A percentile compares a stretch with the other conserved stretches of the same genome.
Evolutionary conservation across 2,888 invertebrate species (phyloP).

Genomic region (Clunio marinus): DNA sequence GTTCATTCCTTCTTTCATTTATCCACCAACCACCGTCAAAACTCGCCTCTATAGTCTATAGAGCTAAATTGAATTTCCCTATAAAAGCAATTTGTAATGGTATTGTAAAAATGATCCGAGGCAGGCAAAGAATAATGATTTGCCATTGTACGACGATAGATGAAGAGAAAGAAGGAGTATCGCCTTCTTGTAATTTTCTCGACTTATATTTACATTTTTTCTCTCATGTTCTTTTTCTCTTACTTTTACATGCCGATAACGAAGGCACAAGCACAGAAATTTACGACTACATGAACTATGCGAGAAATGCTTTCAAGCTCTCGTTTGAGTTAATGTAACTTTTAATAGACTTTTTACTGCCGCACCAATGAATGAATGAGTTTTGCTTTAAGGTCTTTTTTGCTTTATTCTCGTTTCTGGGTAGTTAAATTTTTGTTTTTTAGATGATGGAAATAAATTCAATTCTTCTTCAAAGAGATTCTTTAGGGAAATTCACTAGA

Average conservation of each 20-base stretch:
- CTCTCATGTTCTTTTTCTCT: background rate
- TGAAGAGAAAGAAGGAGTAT: background rate
- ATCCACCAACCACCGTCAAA: background rate
- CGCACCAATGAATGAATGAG: background rate
- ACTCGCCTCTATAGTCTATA: background rate
- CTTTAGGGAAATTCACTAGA: background rate
- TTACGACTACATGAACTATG: background rate
- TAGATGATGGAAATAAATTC: slow-evolving; percentile 2
- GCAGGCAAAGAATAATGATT: background rate
- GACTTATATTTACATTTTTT: background rate
- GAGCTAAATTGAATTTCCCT: slow-evolving; percentile 11
- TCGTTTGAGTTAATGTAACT: background rate
- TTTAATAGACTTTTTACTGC: background rate
- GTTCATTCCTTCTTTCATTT: background rate
- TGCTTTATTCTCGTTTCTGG: background rate
- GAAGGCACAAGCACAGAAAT: background rate
- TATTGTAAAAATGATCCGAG: slow-evolving; percentile 18
- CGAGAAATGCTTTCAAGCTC: background rate
- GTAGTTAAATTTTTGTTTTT: background rate
- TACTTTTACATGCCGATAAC: background rate
- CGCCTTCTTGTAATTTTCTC: background rate
- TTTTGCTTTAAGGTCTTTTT: background rate
- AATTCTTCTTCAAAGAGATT: background rate
- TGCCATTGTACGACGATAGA: background rate
- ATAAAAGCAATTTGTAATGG: slow-evolving; percentile 2